Percentiles rank a stretch among this genome's conserved stretches.
These are phyloP conservation scores for Bombus breviceps DNA, from an alignment of 1,140 invertebrate species.

Conservation along the genomic window DNA sequence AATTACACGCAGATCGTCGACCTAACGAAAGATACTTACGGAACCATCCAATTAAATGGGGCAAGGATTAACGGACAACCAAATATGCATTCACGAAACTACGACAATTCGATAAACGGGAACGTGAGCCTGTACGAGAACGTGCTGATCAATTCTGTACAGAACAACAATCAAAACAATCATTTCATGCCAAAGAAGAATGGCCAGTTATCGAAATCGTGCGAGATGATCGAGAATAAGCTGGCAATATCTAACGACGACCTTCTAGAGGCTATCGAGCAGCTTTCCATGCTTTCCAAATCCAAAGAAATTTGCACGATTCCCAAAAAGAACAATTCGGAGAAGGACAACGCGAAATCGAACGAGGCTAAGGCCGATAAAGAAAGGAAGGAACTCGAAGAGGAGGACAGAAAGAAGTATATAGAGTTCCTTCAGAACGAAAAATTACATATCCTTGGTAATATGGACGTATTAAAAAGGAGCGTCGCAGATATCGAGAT, in stretches of 20 bases:
- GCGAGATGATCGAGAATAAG: conserved; percentile 81
- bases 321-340: conserved; percentile 80
- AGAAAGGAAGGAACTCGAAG: conserved; percentile 71
- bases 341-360: conserved; percentile 80
- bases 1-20: conserved; percentile 11
- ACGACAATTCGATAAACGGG: conserved; percentile 72
- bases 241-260: conserved; percentile 82
- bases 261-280: conserved; percentile 80
- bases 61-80: conserved; percentile 53
- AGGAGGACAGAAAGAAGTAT: conserved; percentile 78
- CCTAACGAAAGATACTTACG: conserved; percentile 49
- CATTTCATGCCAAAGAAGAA: conserved; percentile 70
- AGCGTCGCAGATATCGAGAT: conserved; percentile 91
- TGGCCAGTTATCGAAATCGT: conserved; percentile 66
- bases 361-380: conserved; percentile 83
- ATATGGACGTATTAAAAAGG: conserved; percentile 86
- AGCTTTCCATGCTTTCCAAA: conserved; percentile 79
- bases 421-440: conserved; percentile 80
- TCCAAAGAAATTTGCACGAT: conserved; percentile 72
- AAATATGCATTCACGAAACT: conserved; percentile 56
- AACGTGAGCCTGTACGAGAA: conserved; percentile 79
- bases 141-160: conserved; percentile 47
- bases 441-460: conserved; percentile 78
- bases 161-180: conserved; percentile 67
- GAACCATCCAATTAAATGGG: conserved; percentile 69